Evolutionary conservation across 2,888 invertebrate species (phyloP).

Genomic region (Torymus aiolomorphi): DNA sequence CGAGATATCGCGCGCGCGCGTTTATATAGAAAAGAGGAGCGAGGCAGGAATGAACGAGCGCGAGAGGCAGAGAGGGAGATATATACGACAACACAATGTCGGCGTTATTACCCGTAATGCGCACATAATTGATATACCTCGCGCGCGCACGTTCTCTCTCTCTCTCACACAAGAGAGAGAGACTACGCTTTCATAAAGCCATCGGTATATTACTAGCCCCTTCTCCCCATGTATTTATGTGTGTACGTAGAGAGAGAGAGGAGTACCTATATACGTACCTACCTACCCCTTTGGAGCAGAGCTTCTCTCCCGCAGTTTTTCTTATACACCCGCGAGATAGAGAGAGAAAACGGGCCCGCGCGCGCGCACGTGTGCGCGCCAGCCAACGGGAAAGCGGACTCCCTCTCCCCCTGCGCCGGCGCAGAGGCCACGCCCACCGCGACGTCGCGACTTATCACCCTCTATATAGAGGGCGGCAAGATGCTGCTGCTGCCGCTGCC

Average conservation of each 20-base stretch:
- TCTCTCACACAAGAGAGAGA: too few relatives aligned
- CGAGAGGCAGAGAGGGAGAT: background rate
- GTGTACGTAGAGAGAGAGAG: constrained; percentile 3
- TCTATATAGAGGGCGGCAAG: constrained; percentile 61
- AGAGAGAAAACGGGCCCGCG: constrained; percentile 46
- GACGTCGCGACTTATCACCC: constrained; percentile 75
- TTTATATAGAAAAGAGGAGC: constrained; percentile 7
- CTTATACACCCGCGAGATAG: constrained; percentile 41
- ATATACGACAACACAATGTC: constrained; percentile 49
- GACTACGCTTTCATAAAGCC: constrained; percentile 33
- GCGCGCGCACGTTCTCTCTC: constrained; percentile 13
- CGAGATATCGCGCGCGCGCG: background rate
- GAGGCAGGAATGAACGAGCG: constrained; percentile 9
- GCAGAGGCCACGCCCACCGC: constrained; percentile 29
- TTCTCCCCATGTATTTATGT: background rate
- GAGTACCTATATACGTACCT: too few relatives aligned
- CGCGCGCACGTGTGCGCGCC: constrained; percentile 55
- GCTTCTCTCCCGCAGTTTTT: constrained; percentile 58
- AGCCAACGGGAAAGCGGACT: constrained; percentile 69
- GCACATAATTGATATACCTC: constrained; percentile 63
- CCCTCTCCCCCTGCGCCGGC: background rate
- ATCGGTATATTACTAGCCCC: constrained; percentile 39
- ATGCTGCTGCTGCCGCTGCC: background rate
- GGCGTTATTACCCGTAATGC: constrained; percentile 62
- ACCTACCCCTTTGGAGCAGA: too few relatives aligned